Conservation (phyloP, 2,888 invertebrate species). For the Latrodectus hesperus region DNA sequence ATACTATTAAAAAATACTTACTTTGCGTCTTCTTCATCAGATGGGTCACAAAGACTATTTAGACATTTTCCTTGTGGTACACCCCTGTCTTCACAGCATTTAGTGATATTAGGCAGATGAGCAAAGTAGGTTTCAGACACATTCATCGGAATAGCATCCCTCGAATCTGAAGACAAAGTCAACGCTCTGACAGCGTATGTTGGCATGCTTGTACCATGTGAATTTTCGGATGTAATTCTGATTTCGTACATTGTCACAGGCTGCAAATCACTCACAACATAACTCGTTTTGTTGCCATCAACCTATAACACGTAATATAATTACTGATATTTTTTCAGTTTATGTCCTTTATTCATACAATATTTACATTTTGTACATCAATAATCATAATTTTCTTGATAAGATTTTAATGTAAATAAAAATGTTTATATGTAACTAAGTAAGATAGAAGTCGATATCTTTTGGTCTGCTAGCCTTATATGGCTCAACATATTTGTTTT, state of each 20-base stretch:
- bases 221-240: constrained; percentile 83
- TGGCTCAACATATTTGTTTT: no score
- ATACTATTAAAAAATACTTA: constrained; percentile 18
- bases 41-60: constrained; percentile 87
- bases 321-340: no score
- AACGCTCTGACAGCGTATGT: constrained; percentile 83
- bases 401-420: no score
- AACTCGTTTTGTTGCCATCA: constrained; percentile 67
- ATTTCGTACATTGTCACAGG: constrained; percentile 90
- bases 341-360: no score
- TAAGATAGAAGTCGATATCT: no score
- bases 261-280: constrained; percentile 80
- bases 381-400: no score
- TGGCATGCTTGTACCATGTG: constrained; percentile 85
- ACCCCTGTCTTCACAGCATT: constrained; percentile 83
- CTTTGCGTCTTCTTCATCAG: constrained; percentile 76
- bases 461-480: no score
- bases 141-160: constrained; percentile 76
- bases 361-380: no score
- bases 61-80: constrained; percentile 84
- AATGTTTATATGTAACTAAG: no score
- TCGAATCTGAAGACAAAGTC: constrained; percentile 79
- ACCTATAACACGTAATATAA: constrained; percentile 20
- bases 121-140: constrained; percentile 78
- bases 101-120: constrained; percentile 83